Conservation (phyloP, 2,888 invertebrate genomes). For the Idaea biselata region DNA sequence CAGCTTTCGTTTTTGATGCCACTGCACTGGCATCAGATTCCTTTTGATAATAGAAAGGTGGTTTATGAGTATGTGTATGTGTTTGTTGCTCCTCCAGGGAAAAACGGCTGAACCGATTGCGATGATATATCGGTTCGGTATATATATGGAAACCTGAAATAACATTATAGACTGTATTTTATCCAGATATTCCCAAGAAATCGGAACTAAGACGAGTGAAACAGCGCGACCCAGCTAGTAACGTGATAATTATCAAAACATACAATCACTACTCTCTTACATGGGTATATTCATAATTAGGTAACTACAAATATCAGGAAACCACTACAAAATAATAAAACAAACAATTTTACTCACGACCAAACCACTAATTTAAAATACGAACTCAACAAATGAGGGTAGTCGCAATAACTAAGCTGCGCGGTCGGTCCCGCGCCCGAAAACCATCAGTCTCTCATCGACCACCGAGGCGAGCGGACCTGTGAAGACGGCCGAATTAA, state of each 20-base stretch:
- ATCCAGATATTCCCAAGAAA: neutral
- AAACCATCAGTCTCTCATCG: conserved; percentile 69
- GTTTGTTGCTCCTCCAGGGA: too few species aligned
- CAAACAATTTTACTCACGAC: conserved; percentile 35
- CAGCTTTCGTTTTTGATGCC: too few species aligned
- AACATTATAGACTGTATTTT: neutral
- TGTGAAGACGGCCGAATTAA: conserved; percentile 62
- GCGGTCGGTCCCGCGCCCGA: conserved; percentile 57
- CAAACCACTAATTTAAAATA: conserved; percentile 68
- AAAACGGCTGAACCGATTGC: neutral
- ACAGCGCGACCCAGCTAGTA: neutral
- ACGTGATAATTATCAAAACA: neutral
- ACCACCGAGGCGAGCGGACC: conserved; percentile 57
- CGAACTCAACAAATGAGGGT: conserved; percentile 71
- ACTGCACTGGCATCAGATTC: neutral
- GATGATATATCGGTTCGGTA: neutral
- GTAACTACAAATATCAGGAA: neutral
- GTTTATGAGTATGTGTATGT: too few species aligned
- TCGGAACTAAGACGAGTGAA: neutral
- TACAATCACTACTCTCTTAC: neutral
- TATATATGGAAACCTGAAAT: too few species aligned
- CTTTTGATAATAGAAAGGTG: too few species aligned
- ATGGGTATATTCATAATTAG: neutral
- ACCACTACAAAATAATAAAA: conserved; percentile 35
- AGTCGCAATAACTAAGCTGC: conserved; percentile 69